Evolutionary conservation across 2,113 vertebrate genomes (phyloP).

Genomic region (Daubentonia madagascariensis): DNA sequence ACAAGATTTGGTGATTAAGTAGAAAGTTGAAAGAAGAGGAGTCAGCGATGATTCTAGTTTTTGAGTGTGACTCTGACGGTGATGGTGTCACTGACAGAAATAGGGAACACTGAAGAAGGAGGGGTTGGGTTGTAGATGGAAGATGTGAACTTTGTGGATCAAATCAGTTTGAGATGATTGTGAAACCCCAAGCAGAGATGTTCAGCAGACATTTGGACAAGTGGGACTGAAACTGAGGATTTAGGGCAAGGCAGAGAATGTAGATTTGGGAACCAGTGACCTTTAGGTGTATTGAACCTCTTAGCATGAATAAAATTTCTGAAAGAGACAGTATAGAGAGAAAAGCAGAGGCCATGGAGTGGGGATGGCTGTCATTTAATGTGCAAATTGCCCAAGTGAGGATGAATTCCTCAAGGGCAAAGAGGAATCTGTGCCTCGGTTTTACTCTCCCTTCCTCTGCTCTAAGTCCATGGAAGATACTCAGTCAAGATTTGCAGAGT

Average conservation of each 20-base stretch:
- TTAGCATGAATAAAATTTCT: constrained; percentile 2
- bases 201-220: not conserved
- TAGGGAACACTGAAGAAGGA: not conserved
- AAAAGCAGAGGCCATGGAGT: not conserved
- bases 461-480: not conserved
- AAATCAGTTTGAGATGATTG: not conserved
- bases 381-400: not conserved
- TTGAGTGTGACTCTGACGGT: not conserved
- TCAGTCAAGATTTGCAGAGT: not conserved
- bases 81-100: not conserved
- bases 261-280: not conserved
- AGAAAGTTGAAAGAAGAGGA: not conserved
- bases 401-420: not conserved
- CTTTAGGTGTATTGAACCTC: not conserved
- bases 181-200: not conserved
- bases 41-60: not conserved
- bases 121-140: not conserved
- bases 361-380: not conserved
- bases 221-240: not conserved
- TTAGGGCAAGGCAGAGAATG: not conserved
- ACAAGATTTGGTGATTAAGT: not conserved
- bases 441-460: not conserved
- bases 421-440: not conserved
- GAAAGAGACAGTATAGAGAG: not conserved
- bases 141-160: not conserved